Evolutionary conservation across 2,113 vertebrate genomes (phyloP), one percentile per base, ranked within the genome.

Genomic region (Lagopus leucura): DNA sequence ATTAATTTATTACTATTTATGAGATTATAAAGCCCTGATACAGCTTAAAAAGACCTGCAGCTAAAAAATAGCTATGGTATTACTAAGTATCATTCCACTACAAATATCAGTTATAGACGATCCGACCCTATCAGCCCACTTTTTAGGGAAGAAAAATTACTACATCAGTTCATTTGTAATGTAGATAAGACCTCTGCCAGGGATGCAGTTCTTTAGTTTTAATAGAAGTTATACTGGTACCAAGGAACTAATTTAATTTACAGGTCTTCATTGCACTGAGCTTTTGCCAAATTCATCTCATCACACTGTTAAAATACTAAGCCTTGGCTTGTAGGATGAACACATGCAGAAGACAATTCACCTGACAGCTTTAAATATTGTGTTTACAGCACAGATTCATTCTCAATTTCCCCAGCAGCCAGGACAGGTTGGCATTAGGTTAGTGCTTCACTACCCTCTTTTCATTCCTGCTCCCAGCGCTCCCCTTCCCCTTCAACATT

Each of bases 221-320:
- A 75, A 16, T 64, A 63, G 13, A 82, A 94, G 20, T 64, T 88
- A 82, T 91, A 94, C 82, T 58, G 65, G 45, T 65, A 94, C n/a
- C 69, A 80, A 64, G 32, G 78, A 93, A 67, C 5, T 47, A 64
- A 94, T 80, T 88, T 54, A 86, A 84, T 78, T 67, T 80, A 43
- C 19, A 72, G 73, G 20, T 24, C 32, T 74, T 88, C 38, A 80
- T 63, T 74, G 63, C 43, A n/a, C 30, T 73, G 74, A 61, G 10
- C 63, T 84, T 92, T 69, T 43, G 71, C 3, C 71, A 80, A 60
- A 75, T 14, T 61, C 1, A 82, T 61, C 89, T 83, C 10, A 74
- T 65, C 88, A 81, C 11, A 77, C 40, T 40, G 81, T 57, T 77
- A 50, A 81, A 93, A 90, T 20, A 67, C 17, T 36, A 91, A 90